phyloP scores from a whole-genome alignment of 1,140 invertebrate species.

The Dolichoris vasculosae region DNA sequence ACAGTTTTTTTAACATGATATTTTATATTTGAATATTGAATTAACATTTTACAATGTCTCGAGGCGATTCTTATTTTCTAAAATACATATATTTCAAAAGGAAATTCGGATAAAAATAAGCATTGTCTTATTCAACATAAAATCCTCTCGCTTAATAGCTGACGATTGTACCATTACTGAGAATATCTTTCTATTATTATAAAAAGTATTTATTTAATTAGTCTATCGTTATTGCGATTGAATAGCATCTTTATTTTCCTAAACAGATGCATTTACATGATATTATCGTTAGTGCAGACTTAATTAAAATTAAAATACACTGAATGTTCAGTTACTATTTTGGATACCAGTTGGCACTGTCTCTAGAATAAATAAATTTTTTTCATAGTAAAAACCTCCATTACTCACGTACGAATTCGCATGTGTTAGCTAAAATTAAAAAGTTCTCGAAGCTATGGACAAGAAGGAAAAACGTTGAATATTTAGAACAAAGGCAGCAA shows the following conservation, averaged over 20 bases:
- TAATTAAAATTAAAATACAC: not conserved
- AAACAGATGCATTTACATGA: not conserved
- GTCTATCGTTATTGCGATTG: not conserved
- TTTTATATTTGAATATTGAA: no score
- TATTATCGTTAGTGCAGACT: not conserved
- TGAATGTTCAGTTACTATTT: no score
- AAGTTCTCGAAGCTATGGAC: not conserved
- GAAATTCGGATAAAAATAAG: no score
- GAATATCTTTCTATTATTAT: not conserved
- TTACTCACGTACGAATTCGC: not conserved
- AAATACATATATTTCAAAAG: no score
- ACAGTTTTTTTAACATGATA: no score
- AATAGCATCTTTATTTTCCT: not conserved
- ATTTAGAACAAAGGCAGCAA: slow-evolving; percentile 4
- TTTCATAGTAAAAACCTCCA: not conserved
- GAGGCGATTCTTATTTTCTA: no score
- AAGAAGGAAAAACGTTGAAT: not conserved
- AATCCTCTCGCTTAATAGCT: no score
- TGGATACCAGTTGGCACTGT: not conserved
- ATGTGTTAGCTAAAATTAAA: not conserved
- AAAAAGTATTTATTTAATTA: not conserved
- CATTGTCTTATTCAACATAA: no score
- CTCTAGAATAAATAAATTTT: not conserved
- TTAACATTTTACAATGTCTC: no score
- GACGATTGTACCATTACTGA: no score